A percentile compares a stretch with the other conserved stretches of the same genome.
Conservation (phyloP, 2,888 invertebrate species). For the Diarsia dahlii region DNA sequence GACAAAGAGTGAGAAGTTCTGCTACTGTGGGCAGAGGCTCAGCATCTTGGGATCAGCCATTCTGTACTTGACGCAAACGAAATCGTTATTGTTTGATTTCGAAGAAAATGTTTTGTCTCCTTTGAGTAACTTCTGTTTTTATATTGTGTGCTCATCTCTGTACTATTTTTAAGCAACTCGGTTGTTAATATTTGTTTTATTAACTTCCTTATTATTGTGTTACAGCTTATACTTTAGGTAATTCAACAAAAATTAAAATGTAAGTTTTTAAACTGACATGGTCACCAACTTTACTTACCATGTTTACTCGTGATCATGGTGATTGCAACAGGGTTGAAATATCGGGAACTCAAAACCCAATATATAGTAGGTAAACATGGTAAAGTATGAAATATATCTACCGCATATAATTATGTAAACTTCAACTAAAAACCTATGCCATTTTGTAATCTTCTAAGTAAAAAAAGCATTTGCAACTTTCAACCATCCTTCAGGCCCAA, state of each 20-base stretch:
- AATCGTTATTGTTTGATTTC: slow-evolving; percentile 57
- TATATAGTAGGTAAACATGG: too few species aligned
- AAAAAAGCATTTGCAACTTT: slow-evolving; percentile 2
- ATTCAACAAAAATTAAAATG: background rate
- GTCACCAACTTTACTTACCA: too few species aligned
- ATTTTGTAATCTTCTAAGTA: background rate
- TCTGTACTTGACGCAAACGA: slow-evolving; percentile 70
- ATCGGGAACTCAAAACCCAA: too few species aligned
- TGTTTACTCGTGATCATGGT: too few species aligned
- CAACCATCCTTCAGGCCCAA: too few species aligned
- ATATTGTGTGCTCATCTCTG: slow-evolving; percentile 16
- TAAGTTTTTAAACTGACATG: too few species aligned
- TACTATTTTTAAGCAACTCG: slow-evolving; percentile 13
- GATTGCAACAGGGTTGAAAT: too few species aligned
- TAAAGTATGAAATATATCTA: background rate
- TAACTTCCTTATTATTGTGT: slow-evolving; percentile 4
- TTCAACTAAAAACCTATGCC: background rate
- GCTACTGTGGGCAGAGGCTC: slow-evolving; percentile 73
- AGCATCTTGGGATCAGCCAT: slow-evolving; percentile 23
- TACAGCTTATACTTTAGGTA: background rate
- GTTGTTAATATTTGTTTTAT: slow-evolving; percentile 1
- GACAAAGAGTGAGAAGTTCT: slow-evolving; percentile 68
- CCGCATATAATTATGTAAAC: background rate
- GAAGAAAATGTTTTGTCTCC: slow-evolving; percentile 37
- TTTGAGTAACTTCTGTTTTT: slow-evolving; percentile 46